Conservation (phyloP, 2,113 vertebrate species). For the Chaenocephalus aceratus region DNA sequence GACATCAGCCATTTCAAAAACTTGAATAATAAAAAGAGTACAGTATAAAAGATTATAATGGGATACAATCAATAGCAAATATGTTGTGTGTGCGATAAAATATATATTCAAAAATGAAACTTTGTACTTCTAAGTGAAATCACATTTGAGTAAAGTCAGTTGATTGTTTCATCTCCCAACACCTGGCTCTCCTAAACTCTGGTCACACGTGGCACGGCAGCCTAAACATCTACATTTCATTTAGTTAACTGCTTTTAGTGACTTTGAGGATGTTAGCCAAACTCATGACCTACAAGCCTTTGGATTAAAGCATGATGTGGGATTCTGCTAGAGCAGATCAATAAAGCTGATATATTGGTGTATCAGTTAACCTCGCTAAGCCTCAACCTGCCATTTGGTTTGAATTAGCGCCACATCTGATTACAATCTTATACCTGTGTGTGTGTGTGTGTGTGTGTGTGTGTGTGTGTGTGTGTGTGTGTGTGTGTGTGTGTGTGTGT, state of each 20-base stretch:
- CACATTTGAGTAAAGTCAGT: not conserved
- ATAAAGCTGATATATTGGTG: constrained; percentile 89
- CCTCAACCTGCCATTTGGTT: constrained; percentile 84
- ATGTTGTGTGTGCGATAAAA: not conserved
- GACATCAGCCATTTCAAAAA: not conserved
- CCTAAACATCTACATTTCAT: constrained; percentile 50
- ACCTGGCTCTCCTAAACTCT: not conserved
- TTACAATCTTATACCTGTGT: constrained; percentile 83
- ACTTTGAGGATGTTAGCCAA: constrained; percentile 30
- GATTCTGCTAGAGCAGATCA: constrained; percentile 85
- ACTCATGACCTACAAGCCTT: constrained; percentile 68
- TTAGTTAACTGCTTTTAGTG: constrained; percentile 26
- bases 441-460: constrained; percentile 2
- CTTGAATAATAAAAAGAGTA: too few relatives aligned
- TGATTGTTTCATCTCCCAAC: not conserved
- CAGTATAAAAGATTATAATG: too few relatives aligned
- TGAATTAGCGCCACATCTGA: constrained; percentile 86
- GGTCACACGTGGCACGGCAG: not conserved
- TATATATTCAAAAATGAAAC: not conserved
- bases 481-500: too few relatives aligned
- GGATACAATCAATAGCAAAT: not conserved
- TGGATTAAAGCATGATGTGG: constrained; percentile 80
- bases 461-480: constrained; percentile 19
- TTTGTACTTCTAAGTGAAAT: not conserved
- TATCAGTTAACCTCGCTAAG: constrained; percentile 79